Base-by-base conservation (phyloP, 2,888 invertebrate genomes). In the Tineola bisselliella region DNA sequence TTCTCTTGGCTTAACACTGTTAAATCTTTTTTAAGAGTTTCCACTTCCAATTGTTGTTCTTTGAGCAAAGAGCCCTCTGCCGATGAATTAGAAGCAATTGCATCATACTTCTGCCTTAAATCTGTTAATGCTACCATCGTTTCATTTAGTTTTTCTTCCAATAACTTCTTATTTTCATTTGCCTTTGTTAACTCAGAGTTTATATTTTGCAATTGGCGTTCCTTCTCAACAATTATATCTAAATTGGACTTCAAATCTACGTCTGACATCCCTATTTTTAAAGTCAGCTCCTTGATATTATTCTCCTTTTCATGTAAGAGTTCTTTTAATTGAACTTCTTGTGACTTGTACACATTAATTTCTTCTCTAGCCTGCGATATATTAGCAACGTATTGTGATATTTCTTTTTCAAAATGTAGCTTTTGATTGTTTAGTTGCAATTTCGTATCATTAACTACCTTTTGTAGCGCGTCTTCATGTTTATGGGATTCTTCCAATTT, bases 391-490 rank as follows among this genome's bases (percentile, higher is more conserved):
- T 79, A 68, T 64, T 81, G 76, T 30, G 70, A 66, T 59, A 84
- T 68, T 71, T 82, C 79, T 63, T 77, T 79, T 70, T 84, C 81
- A 65, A 81, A 74, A 61, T 81, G 77, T 59, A 67, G 68, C 66
- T 86, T 84, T 65, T 79, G 81, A 61, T 73, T 77, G 66, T 82
- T 82, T 61, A 88, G 69, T 68, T 89, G 87, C 48, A 79, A 68
- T 52, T 81, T 77, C 70, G 84, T 79, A 65, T 84, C 81, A 63
- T 84, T 73, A 62, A 88, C 70, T 64, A 83, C 73, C 66, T 83
- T 86, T 70, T 88, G 83, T 60, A 88, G 70, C 0, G 79, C 84
- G 65, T 84, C 83, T 72, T 88, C 87, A 61, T 88, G 79, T 68
- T 79, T 80, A 63, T 78, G 77, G 60, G 89, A 86, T 70, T 84